Conservation (phyloP, 2,888 invertebrate genomes). For the Zhengitettix transpicula region DNA sequence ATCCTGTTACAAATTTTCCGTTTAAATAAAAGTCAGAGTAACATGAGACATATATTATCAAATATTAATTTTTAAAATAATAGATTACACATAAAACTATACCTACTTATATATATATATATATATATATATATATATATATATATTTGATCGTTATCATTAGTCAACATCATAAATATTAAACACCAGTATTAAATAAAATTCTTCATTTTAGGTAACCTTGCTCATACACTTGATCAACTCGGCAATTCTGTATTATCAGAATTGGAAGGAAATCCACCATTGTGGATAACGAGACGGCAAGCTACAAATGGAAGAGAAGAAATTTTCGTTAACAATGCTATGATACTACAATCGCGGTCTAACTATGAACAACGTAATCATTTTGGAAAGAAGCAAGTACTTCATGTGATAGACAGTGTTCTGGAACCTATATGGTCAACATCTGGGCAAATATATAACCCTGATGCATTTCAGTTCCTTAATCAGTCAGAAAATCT, state of each 20-base stretch:
- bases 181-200: too few relatives aligned
- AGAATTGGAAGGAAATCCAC: slow-evolving; percentile 70
- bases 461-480: slow-evolving; percentile 68
- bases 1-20: too few relatives aligned
- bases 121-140: too few relatives aligned
- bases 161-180: too few relatives aligned
- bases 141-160: too few relatives aligned
- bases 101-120: too few relatives aligned
- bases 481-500: slow-evolving; percentile 60
- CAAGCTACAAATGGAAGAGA: slow-evolving; percentile 39
- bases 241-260: slow-evolving; percentile 51
- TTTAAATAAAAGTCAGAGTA: too few relatives aligned
- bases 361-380: slow-evolving; percentile 47
- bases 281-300: slow-evolving; percentile 62
- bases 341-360: slow-evolving; percentile 50
- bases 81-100: too few relatives aligned
- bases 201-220: slow-evolving; percentile 42
- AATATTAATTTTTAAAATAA: too few relatives aligned
- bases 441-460: slow-evolving; percentile 47
- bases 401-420: slow-evolving; percentile 76
- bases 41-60: too few relatives aligned
- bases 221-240: slow-evolving; percentile 49
- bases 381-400: slow-evolving; percentile 39
- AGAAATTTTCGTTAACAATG: slow-evolving; percentile 76
- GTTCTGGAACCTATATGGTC: slow-evolving; percentile 57